These are phyloP conservation scores for Bombus terrestris DNA, from an alignment of 1,140 invertebrate species.

Conservation along the genomic window DNA sequence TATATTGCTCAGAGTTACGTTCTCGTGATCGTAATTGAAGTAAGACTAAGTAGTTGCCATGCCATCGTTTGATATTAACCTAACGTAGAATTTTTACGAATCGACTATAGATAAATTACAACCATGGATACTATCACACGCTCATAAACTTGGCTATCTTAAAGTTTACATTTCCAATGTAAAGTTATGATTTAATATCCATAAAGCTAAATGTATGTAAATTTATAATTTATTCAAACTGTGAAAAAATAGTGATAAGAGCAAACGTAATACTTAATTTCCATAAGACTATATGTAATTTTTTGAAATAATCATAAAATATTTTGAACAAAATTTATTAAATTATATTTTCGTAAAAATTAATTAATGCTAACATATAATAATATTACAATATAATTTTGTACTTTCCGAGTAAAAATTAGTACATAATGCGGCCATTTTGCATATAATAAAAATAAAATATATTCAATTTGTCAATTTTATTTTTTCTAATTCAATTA, in stretches of 20 bases:
- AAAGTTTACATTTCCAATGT: not conserved
- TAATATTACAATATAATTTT: not conserved
- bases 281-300: not conserved
- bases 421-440: not conserved
- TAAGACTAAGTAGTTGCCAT: not conserved
- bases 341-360: not conserved
- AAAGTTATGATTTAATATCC: not conserved
- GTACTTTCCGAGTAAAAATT: not conserved
- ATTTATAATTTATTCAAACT: not conserved
- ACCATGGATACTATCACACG: not conserved
- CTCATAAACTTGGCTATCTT: not conserved
- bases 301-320: not conserved
- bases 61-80: not conserved
- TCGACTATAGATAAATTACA: not conserved
- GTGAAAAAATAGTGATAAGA: not conserved
- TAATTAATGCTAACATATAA: not conserved
- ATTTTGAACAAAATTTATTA: not conserved
- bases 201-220: not conserved
- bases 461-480: conserved; percentile 17
- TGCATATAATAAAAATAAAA: not conserved
- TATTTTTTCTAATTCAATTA: conserved; percentile 60
- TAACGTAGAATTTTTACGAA: conserved; percentile 4
- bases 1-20: not conserved
- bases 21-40: not conserved
- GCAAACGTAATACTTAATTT: not conserved